Conservation (phyloP, 2,888 invertebrate species). For the Caenorhabditis sulstoni region DNA sequence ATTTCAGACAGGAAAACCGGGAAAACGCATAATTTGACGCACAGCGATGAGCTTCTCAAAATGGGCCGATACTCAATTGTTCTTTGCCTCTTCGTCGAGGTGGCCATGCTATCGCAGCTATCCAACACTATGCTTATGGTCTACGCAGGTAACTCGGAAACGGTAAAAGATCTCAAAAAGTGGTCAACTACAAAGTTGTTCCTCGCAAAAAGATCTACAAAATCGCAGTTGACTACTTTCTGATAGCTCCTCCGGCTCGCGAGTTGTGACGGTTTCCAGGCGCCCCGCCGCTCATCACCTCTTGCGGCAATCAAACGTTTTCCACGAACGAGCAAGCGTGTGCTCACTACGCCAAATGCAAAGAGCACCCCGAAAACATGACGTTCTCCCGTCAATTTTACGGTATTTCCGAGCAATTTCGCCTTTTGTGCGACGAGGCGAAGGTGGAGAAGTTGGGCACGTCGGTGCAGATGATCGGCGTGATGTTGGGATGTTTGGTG, state of each 20-base stretch:
- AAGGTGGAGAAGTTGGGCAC: conserved; percentile 71
- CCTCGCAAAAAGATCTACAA: too few relatives aligned
- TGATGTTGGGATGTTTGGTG: conserved; percentile 74
- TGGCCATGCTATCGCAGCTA: conserved; percentile 57
- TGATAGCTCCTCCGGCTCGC: too few relatives aligned
- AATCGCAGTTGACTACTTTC: too few relatives aligned
- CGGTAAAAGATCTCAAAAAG: neutral
- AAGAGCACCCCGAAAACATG: conserved; percentile 11
- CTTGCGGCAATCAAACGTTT: conserved; percentile 51
- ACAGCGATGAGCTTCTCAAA: conserved; percentile 55
- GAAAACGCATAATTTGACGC: conserved; percentile 7
- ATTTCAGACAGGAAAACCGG: neutral
- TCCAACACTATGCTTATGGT: conserved; percentile 61
- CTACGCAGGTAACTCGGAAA: conserved; percentile 47
- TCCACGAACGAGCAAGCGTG: conserved; percentile 50
- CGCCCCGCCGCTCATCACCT: conserved; percentile 45
- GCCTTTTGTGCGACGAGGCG: conserved; percentile 59
- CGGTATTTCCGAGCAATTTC: conserved; percentile 55
- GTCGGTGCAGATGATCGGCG: conserved; percentile 74
- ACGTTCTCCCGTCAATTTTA: conserved; percentile 50
- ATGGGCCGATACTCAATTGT: conserved; percentile 54
- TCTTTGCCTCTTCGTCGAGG: conserved; percentile 51
- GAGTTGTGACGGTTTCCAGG: conserved; percentile 9
- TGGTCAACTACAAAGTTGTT: too few relatives aligned
- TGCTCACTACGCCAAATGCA: conserved; percentile 18